Conservation (phyloP, 2,113 vertebrate genomes). For the Lota lota region DNA sequence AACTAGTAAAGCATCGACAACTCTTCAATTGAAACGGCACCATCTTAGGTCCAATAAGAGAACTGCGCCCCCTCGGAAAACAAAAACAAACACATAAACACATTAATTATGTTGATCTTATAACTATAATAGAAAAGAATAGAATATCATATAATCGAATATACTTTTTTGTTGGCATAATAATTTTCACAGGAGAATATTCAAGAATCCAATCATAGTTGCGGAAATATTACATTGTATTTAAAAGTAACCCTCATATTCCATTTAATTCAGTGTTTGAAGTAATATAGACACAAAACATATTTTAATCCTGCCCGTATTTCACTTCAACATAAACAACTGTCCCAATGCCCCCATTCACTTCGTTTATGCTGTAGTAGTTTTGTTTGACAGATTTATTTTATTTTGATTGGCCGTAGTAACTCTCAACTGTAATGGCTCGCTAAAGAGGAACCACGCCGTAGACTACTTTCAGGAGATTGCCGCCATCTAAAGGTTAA, state of each 20-base stretch:
- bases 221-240: background rate
- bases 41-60: conserved; percentile 36
- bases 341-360: background rate
- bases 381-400: too few species aligned
- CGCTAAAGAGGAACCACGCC: too few species aligned
- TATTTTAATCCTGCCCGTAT: background rate
- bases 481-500: too few species aligned
- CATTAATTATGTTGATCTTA: background rate
- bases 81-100: background rate
- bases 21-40: conserved; percentile 39
- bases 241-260: conserved; percentile 22
- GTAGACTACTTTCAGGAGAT: too few species aligned
- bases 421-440: too few species aligned
- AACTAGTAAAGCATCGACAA: background rate
- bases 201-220: conserved; percentile 18
- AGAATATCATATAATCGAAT: background rate
- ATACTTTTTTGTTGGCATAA: background rate
- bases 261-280: conserved; percentile 3
- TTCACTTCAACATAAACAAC: background rate
- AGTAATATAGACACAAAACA: background rate
- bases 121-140: background rate
- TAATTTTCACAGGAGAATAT: conserved; percentile 11
- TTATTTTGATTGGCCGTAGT: too few species aligned
- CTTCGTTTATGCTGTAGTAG: too few species aligned
- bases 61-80: conserved; percentile 13